phyloP scores from a whole-genome alignment of 2,113 vertebrate genomes.

The Corythaeola cristata region DNA sequence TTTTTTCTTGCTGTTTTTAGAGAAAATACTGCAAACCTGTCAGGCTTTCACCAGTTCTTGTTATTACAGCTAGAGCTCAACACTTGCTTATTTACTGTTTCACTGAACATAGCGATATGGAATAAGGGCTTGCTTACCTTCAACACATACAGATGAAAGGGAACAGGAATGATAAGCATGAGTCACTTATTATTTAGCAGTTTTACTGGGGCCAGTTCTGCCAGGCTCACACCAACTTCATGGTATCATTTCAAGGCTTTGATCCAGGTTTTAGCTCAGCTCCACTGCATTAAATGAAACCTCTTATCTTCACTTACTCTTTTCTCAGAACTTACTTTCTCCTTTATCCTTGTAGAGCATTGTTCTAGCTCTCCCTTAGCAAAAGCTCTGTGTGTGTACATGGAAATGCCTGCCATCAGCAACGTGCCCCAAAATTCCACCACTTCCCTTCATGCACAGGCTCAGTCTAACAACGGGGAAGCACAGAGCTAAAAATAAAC shows the following conservation, averaged over 20 bases:
- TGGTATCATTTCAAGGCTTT: conserved; percentile 41
- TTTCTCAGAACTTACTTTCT: neutral
- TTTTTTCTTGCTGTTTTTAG: neutral
- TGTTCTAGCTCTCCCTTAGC: neutral
- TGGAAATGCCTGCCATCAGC: neutral
- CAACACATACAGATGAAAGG: conserved; percentile 18
- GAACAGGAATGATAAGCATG: neutral
- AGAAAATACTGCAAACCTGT: neutral
- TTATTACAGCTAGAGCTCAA: neutral
- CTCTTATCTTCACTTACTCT: conserved; percentile 2
- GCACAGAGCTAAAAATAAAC: neutral
- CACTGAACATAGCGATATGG: neutral
- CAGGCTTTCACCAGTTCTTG: neutral
- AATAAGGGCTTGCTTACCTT: conserved; percentile 24
- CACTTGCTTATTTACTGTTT: conserved; percentile 26
- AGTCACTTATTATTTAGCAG: conserved; percentile 23
- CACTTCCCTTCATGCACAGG: neutral
- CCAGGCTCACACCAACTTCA: neutral
- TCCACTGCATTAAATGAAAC: neutral
- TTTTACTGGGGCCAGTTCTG: neutral
- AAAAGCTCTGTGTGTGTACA: neutral
- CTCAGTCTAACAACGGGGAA: neutral
- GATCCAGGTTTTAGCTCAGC: conserved; percentile 26
- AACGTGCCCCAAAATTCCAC: neutral
- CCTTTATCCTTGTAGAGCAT: neutral